Conservation (phyloP, 2,888 invertebrate genomes). For the Trichogramma evanescens region DNA sequence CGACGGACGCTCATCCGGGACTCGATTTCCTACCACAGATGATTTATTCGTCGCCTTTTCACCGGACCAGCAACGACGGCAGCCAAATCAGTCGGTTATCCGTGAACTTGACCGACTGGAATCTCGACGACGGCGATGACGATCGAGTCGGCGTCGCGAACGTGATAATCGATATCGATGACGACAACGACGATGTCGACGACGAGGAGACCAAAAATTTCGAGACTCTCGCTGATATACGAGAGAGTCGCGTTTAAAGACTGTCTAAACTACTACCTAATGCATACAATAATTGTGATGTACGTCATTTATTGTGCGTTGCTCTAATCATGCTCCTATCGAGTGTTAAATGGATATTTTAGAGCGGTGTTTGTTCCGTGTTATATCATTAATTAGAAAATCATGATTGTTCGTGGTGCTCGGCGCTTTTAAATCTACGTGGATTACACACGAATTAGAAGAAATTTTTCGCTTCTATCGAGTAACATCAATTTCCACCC, state of each 20-base stretch:
- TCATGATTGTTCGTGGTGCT: no score
- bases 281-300: neutral
- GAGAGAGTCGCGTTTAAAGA: constrained; percentile 40
- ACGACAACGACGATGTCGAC: constrained; percentile 14
- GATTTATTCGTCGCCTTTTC: no score
- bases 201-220: constrained; percentile 34
- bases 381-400: no score
- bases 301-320: constrained; percentile 2
- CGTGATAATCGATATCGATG: constrained; percentile 1
- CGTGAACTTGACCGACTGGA: neutral
- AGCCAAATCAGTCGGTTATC: no score
- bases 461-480: no score
- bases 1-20: no score
- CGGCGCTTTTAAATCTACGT: no score
- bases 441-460: no score
- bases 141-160: constrained; percentile 2
- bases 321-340: neutral
- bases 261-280: constrained; percentile 1
- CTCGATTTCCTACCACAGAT: no score
- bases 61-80: no score
- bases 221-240: constrained; percentile 39
- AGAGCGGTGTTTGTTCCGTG: no score
- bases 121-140: constrained; percentile 27
- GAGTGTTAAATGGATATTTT: neutral
- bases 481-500: no score